Evolutionary conservation across 2,113 vertebrate species (phyloP).

Genomic region (Psammodynastes pulverulentus): DNA sequence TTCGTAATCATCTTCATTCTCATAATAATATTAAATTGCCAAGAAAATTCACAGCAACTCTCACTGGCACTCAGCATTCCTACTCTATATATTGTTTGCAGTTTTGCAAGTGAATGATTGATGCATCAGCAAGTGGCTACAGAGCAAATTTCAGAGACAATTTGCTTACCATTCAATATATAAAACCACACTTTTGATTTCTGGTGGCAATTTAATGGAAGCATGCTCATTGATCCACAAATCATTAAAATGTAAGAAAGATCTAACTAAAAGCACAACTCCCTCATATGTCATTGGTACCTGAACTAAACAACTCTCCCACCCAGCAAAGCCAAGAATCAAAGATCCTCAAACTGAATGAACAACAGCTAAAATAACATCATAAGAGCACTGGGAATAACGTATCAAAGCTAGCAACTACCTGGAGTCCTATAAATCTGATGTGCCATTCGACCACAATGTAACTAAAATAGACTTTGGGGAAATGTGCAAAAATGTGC

Average conservation of each 20-base stretch:
- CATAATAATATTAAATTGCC: not conserved
- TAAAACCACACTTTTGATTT: not conserved
- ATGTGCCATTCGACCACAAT: not conserved
- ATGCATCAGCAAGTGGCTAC: not conserved
- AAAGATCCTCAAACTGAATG: conserved; percentile 9
- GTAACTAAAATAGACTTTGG: conserved; percentile 17
- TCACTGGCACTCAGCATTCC: not conserved
- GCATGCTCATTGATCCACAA: conserved; percentile 8
- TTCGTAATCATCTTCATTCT: not conserved
- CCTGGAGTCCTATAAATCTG: conserved; percentile 2
- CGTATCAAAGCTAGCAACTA: not conserved
- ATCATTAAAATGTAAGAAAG: conserved; percentile 4
- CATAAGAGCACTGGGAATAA: conserved; percentile 17
- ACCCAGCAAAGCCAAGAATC: not conserved
- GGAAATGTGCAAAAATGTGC: not conserved
- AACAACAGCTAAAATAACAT: conserved; percentile 13
- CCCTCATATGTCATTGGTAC: not conserved
- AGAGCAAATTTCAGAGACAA: not conserved
- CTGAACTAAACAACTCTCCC: conserved; percentile 2
- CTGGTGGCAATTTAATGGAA: not conserved
- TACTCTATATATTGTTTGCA: not conserved
- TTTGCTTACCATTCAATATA: not conserved
- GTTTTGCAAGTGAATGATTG: not conserved
- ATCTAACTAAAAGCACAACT: not conserved
- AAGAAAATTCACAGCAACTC: not conserved